Evolutionary conservation across 2,888 invertebrate species (phyloP), one percentile per base, ranked within the genome.

Genomic region (Sminthurides aquaticus): DNA sequence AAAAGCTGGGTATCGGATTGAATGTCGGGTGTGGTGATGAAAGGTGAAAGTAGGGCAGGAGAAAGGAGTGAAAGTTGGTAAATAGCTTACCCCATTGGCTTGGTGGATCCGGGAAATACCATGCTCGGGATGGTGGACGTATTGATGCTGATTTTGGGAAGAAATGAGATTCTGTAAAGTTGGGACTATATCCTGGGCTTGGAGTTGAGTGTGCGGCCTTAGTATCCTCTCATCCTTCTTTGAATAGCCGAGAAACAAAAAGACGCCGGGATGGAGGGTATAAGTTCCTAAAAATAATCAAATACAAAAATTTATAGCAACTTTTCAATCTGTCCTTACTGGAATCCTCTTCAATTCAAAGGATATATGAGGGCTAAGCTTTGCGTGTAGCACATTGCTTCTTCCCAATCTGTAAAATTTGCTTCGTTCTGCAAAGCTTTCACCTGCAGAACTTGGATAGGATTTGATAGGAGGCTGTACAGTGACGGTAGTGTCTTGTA

Each of bases 211-310:
- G 78, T 90, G 89, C 43, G 89, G 89, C 72, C 87, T 85, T 74
- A 92, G 82, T 65, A 91, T 82, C 0, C 86, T 85, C 79, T 93
- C 91, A 78, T 93, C 92, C n/a, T 88, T 87, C 67, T 90, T 87
- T 76, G 92, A 92, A 80, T 91, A 93, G 65, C 92, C 93, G 65
- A 93, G 85, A 78, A 92, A 87, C 71, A 93, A 83, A 80, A 90
- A 93, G 49, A 92, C 87, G 48, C 93, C 92, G 80, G 90, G 89
- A 64, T 88, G 87, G 67, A 89, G 82, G 76, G 84, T 86, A 80
- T 89, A 90, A 76, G 88, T 85, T 71, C 86, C 88, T 87, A 70
- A 5, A 69, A 66, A 43, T n/a, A n/a, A n/a, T n/a, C n/a, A n/a
- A n/a, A n/a, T n/a, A 62, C 62, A 60, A 43, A 43, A 18, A 43